Base-by-base conservation (phyloP, 92 coral and sea anemone species). In the Parazoanthus swiftii region DNA sequence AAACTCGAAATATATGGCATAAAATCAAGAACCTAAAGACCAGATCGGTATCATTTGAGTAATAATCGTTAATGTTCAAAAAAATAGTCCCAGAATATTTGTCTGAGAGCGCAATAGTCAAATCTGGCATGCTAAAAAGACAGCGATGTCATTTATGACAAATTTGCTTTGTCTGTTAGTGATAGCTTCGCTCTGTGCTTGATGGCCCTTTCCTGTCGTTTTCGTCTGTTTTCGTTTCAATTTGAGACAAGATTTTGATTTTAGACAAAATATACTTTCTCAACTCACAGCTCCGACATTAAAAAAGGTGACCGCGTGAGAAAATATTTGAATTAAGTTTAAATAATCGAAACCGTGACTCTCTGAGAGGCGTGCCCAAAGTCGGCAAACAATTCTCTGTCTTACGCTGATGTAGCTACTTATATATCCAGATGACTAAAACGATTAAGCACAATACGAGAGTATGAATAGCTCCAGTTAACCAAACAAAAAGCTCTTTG, bases 121-220 rank as follows among this genome's bases (percentile, higher is more conserved):
- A 37, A 54, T n/a, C 14, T 39, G 46, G 25, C 8, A 16, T 35
- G 42, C 42, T 68, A 39, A 83, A 83, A 67, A 67, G 77, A 68
- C 77, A 43, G 35, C 78, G 6, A 37, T 26, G 68, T 67, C 73
- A 81, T 15, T 81, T 39, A 63, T 81, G 37, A 82, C 56, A 21
- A 67, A 67, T 36, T 46, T 84, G 87, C 46, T 71, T 84, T 44
- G 87, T 72, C 87, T 84, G 26, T 83, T 70, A 56, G 73, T 58
- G 14, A 33, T 15, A 76, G 71, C 6, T 81, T 72, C 66, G 81
- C 50, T 56, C 74, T 35, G 82, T 75, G 37, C 72, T 89, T 76
- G 82, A 76, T n/a, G 13, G 9, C 80, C 26, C 43, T 70, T 18
- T 29, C 54, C 25, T 37, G 36, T 36, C 37, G 67, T 39, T 21